Evolutionary conservation across 2,797 vertebrate species (phyloP), one percentile per base, ranked within the genome.

Genomic region (Ciconia nigra): DNA sequence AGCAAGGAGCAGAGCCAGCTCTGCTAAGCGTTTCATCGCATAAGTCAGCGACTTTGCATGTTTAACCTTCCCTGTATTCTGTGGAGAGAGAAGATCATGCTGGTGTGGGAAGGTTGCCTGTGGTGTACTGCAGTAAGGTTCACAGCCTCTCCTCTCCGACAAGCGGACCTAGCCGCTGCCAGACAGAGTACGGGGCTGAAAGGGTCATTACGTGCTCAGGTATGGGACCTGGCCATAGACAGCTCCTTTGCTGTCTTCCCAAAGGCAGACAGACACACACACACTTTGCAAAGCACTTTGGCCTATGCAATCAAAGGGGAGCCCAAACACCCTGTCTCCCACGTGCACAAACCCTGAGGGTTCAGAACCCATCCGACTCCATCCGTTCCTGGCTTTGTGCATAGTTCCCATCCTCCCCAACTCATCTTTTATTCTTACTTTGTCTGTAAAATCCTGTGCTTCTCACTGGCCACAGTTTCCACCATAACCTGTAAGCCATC

Each of bases 11-110:
- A 12, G 21, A 52, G 25, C n/a, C 47, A 58, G 26, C 42, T 25
- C 62, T 2, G 6, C 37, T 7, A 31, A 57, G 18, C 2, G 0
- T 65, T 12, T 26, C 26, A 10, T 37, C 1, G 1, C 37, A 7
- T 20, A 13, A 19, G 18, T 21, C 49, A 17, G 5, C 1, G 3
- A 20, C 33, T 11, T 17, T 1, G 9, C 21, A 8, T 3, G 5
- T 51, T 41, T n/a, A 13, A 55, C 21, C 11, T 41, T 14, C 51
- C 25, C 67, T 7, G 29, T 18, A 1, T 51, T 25, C 41, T 21
- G 35, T 5, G 9, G 28, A 39, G 28, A 18, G 8, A 5, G 11
- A 49, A 35, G 46, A 28, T n/a, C 18, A 1, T 11, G 18, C 35
- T 25, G 16, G 14, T 17, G 35, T 11, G 29, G 25, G 15, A 54